Base-by-base conservation (phyloP, 1,140 invertebrate species). In the Apis dorsata region DNA sequence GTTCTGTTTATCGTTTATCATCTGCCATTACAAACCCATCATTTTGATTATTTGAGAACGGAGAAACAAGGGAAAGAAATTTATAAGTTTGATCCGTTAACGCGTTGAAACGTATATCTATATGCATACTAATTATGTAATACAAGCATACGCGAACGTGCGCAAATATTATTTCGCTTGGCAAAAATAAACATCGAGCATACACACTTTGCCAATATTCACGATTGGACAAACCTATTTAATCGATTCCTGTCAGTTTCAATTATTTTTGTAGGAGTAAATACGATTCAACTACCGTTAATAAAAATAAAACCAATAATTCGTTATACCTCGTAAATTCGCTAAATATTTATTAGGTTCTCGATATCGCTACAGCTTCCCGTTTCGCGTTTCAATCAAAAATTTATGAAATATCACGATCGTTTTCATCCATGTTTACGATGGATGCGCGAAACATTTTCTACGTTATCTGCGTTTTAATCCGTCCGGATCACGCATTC, bases 271-370 rank as follows among this genome's bases (percentile, higher is more conserved):
- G 51, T 19, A 60, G 17, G 28, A 2, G 5, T 0, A 55, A 12
- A 63, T 57, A 59, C 10, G 51, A 44, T 24, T 15, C 10, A 28
- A 28, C 49, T 57, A 19, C 34, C 28, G 60, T 81, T 74, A 66
- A 81, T 81, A 74, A 81, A 73, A 74, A 71, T 73, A 51, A 83
- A 86, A 79, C 79, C 85, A 68, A 83, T 86, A 83, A 66, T 28
- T 74, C 66, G 71, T 65, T 77, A 71, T 62, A 44, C 21, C 66
- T 82, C 65, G 72, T 79, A 77, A 86, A 87, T 86, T 87, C 60
- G 69, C 53, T 72, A 87, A 87, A 87, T 86, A 86, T 87, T 86
- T 86, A 87, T 86, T 69, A 44, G 57, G 28, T 68, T 59, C 70
- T 76, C 84, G 53, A 77, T 85, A 59, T 63, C 34, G 60, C 57